A percentile compares a stretch with the other conserved stretches of the same genome.
phyloP scores from a whole-genome alignment of 1,140 invertebrate species.

The Pinna nobilis region DNA sequence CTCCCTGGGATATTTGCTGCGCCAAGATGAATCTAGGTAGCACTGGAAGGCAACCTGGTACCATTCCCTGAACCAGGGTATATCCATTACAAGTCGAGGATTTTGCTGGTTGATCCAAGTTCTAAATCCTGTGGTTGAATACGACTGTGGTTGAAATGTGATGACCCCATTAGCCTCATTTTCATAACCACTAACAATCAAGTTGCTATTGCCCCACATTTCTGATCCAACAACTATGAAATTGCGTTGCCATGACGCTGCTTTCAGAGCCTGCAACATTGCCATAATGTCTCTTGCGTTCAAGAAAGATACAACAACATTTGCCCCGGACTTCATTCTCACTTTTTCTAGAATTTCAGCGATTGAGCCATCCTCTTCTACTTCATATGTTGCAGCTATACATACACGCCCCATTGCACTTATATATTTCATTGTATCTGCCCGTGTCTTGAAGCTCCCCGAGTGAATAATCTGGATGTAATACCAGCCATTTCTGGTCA shows the following conservation, averaged over 20 bases:
- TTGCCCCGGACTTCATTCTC: constrained; percentile 42
- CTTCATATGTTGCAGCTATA: constrained; percentile 44
- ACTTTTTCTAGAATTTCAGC: constrained; percentile 42
- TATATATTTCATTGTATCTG: constrained; percentile 29
- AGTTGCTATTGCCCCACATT: constrained; percentile 43
- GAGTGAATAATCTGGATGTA: constrained; percentile 58
- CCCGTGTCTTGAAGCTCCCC: constrained; percentile 1
- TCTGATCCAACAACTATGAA: constrained; percentile 61
- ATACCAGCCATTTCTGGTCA: constrained; percentile 54
- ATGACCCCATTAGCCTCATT: constrained; percentile 51
- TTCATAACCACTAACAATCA: constrained; percentile 42
- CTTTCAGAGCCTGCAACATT: constrained; percentile 47
- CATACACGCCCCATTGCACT: constrained; percentile 42
- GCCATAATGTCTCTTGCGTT: constrained; percentile 30
- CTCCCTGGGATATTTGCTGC: constrained; percentile 42
- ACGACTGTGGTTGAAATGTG: constrained; percentile 36
- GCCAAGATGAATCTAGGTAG: constrained; percentile 53
- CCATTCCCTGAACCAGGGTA: constrained; percentile 61
- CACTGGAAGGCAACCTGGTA: constrained; percentile 63
- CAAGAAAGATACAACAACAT: constrained; percentile 53
- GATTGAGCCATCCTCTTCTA: constrained; percentile 27
- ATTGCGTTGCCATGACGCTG: constrained; percentile 27
- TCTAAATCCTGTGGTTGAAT: constrained; percentile 31
- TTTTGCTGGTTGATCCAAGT: constrained; percentile 46
- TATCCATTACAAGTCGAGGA: constrained; percentile 39